Percentiles rank a stretch among this genome's conserved stretches.
Conservation (phyloP, 2,797 vertebrate species). For the Natrix natrix region DNA sequence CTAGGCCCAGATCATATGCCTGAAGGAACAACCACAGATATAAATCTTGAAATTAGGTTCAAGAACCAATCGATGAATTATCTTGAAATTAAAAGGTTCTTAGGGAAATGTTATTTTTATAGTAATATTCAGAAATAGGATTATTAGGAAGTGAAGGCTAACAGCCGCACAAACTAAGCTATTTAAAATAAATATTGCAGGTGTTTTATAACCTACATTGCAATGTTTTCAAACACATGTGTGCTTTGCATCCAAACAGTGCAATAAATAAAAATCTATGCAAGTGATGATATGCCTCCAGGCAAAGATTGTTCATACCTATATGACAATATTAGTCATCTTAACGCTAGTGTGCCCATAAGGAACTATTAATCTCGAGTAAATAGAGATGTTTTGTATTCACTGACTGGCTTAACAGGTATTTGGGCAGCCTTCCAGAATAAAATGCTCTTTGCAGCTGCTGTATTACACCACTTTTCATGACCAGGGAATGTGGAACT, state of each 20-base stretch:
- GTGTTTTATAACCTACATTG: background rate
- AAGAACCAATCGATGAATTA: background rate
- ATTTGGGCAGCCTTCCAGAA: conserved; percentile 34
- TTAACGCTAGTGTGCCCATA: conserved; percentile 55
- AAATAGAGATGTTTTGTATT: conserved; percentile 57
- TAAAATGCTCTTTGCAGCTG: conserved; percentile 56
- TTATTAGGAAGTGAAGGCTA: background rate
- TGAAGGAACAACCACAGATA: background rate
- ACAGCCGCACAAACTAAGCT: background rate
- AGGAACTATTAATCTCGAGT: conserved; percentile 60
- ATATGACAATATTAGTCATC: conserved; percentile 4
- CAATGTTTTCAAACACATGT: background rate
- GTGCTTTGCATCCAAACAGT: background rate
- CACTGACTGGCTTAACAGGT: conserved; percentile 50
- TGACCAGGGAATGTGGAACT: background rate
- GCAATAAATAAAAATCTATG: background rate
- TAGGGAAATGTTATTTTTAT: background rate
- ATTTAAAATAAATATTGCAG: background rate
- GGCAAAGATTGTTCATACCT: conserved; percentile 41
- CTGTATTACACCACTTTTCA: conserved; percentile 41
- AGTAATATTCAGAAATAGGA: background rate
- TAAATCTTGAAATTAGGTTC: background rate
- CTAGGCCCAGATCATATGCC: background rate
- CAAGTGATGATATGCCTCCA: conserved; percentile 8
- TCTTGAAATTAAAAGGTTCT: conserved; percentile 1